Evolutionary conservation across 2,113 vertebrate genomes (phyloP).

Genomic region (Ailuropoda melanoleuca): DNA sequence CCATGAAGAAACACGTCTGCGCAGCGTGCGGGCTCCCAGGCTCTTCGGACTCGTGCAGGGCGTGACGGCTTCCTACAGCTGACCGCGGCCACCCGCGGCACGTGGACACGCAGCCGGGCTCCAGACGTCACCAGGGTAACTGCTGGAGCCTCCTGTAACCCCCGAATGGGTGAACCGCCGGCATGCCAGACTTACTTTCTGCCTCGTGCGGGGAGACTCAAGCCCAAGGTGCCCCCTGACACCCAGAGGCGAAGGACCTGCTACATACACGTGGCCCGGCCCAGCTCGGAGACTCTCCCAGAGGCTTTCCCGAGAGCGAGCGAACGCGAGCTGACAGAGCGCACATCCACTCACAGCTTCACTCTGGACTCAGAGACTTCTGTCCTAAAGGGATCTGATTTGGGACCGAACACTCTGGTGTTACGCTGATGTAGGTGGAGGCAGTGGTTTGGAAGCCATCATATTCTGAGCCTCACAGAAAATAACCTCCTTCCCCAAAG

Average conservation of each 20-base stretch:
- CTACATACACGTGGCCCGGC: fast-evolving
- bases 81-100: too few relatives aligned
- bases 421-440: conserved; percentile 71
- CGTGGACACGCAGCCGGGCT: not conserved
- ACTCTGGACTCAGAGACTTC: conserved; percentile 54
- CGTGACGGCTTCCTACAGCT: fast-evolving
- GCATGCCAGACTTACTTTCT: not conserved
- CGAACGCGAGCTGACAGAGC: conserved; percentile 55
- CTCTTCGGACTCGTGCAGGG: fast-evolving
- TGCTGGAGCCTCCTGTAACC: not conserved
- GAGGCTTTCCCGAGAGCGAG: conserved; percentile 51
- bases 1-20: not conserved
- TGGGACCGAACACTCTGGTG: conserved; percentile 64
- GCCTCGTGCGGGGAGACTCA: not conserved
- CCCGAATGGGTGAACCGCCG: not conserved
- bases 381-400: conserved; percentile 62
- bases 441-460: conserved; percentile 65
- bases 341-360: conserved; percentile 68
- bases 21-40: not conserved
- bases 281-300: not conserved
- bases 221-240: not conserved
- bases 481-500: conserved; percentile 63
- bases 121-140: not conserved
- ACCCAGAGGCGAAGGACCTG: not conserved
- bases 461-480: conserved; percentile 21